phyloP scores from a whole-genome alignment of 2,888 invertebrate species.

The Drosophila anomelani region DNA sequence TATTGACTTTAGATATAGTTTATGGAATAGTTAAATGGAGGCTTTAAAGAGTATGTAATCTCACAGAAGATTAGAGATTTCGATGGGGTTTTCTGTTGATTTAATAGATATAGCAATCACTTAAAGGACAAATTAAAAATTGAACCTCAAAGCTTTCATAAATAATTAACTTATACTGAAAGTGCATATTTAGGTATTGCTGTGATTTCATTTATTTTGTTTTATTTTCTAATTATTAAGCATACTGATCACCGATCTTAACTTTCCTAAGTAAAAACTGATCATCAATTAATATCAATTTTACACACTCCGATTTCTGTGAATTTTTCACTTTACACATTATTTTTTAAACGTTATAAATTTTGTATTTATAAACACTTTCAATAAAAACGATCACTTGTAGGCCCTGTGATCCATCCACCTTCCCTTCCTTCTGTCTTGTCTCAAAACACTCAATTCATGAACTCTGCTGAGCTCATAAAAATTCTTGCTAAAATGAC shows the following conservation, averaged over 20 bases:
- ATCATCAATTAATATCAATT: too few relatives aligned
- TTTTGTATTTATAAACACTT: background rate
- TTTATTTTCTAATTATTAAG: too few relatives aligned
- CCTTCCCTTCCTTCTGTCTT: background rate
- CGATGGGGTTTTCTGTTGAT: background rate
- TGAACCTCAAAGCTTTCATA: too few relatives aligned
- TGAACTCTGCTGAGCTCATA: constrained; percentile 23
- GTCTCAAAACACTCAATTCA: background rate
- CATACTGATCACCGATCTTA: too few relatives aligned
- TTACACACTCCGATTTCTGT: background rate
- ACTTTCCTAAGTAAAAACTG: too few relatives aligned
- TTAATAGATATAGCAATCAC: background rate
- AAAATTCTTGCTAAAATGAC: constrained; percentile 26
- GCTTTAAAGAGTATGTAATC: background rate
- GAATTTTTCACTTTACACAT: background rate
- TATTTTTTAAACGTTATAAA: background rate
- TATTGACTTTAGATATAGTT: background rate
- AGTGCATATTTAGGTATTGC: too few relatives aligned
- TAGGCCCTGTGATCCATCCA: background rate
- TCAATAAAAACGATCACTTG: background rate
- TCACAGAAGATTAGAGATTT: background rate
- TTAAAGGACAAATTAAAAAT: too few relatives aligned
- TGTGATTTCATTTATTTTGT: too few relatives aligned
- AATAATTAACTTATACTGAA: too few relatives aligned
- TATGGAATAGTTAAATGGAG: background rate